Evolutionary conservation across 2,888 invertebrate genomes (phyloP), one percentile per base, ranked within the genome.

Genomic region (Polydrusus tereticollis): DNA sequence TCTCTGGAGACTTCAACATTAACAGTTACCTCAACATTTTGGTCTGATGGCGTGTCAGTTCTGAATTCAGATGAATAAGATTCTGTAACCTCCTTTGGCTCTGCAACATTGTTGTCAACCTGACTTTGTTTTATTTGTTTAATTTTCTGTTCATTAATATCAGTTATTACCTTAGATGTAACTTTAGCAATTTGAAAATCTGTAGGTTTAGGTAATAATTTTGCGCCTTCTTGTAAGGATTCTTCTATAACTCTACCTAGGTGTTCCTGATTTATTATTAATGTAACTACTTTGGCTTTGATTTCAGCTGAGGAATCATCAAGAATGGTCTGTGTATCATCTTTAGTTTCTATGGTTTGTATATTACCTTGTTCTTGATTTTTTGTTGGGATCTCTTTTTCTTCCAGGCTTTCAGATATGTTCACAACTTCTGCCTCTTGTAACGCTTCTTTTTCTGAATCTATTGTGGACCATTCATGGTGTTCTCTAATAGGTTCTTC

Each of bases 11-110:
- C 71, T 14, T 69, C 72, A 36, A 81, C 70, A 12, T 80, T 77
- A 20, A 80, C 77, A 64, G 78, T 73, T 7, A 82, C 76, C 23
- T 76, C 75, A 14, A 77, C 72, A 10, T 72, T 55, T 58, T 72
- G 62, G 58, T 45, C 62, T 1, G 59, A 55, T 4, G 52, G 52
- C 10, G 52, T 66, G 50, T 38, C 14, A 6, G 21, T 16, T 47
- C 21, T 23, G 14, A 16, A 47, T 59, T 33, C 52, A 0, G 29
- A 3, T 10, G 16, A 78, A 12, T 81, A 79, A 73, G 81, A 81
- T 36, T 81, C 78, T n/a, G 80, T 76, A 21, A 81, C 77, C 23
- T 81, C 72, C 6, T 79, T 74, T 57, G 63, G 45, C 8, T 14
- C 8, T 50, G 6, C 4, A 1, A 21, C 14, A 57, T 62, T 26